phyloP scores from a whole-genome alignment of 2,888 invertebrate genomes.

The Elysia crispata region DNA sequence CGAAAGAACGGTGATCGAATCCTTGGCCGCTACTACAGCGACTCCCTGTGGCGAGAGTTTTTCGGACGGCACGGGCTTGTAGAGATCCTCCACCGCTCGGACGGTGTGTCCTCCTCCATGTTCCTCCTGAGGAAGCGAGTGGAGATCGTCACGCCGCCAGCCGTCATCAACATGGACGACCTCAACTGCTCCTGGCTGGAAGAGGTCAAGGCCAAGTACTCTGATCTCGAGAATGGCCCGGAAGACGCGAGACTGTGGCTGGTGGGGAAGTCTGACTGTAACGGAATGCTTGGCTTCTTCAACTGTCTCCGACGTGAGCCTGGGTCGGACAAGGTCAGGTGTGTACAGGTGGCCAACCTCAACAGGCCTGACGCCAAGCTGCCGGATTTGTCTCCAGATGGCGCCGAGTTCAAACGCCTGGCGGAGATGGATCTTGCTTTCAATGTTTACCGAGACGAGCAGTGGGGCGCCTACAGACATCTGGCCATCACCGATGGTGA shows the following conservation, averaged over 20 bases:
- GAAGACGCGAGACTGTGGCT: background rate
- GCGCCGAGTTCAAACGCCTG: background rate
- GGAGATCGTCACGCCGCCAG: background rate
- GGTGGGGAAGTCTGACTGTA: background rate
- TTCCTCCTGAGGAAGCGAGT: background rate
- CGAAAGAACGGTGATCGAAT: too few relatives aligned
- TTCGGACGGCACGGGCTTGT: background rate
- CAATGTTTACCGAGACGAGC: background rate
- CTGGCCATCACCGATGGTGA: background rate
- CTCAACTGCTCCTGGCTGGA: constrained; percentile 9
- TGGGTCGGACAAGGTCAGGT: background rate
- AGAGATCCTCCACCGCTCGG: background rate
- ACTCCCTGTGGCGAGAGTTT: background rate
- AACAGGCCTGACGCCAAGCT: background rate
- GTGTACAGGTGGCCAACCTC: background rate
- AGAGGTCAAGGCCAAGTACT: background rate
- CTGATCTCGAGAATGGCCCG: background rate
- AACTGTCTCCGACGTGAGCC: background rate
- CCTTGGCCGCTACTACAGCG: too few relatives aligned
- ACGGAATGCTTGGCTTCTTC: background rate
- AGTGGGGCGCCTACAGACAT: background rate
- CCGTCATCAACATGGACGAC: background rate
- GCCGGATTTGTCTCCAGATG: background rate
- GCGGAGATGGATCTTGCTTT: background rate
- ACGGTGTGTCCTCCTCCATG: background rate